These are phyloP conservation scores for Oncorhynchus tshawytscha DNA, from an alignment of 2,113 vertebrate genomes.

Conservation along the genomic window DNA sequence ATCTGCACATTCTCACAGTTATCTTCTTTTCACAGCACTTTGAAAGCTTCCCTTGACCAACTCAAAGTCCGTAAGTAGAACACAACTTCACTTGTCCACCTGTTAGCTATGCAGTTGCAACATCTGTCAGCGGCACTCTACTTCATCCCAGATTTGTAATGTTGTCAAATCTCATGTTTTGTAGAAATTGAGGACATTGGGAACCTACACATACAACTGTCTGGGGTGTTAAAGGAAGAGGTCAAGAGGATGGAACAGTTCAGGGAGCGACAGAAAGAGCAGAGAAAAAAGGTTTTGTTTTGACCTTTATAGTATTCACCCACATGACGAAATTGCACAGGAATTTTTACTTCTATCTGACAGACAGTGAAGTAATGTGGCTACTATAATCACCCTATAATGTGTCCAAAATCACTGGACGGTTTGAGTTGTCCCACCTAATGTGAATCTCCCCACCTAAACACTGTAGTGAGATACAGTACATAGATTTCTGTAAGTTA, in stretches of 20 bases:
- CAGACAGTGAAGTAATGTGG: not conserved
- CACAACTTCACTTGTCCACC: not conserved
- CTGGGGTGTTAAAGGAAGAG: constrained; percentile 84
- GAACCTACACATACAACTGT: constrained; percentile 87
- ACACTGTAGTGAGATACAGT: too few species aligned
- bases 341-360: not conserved
- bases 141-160: not conserved
- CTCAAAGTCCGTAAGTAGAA: constrained; percentile 87
- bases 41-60: constrained; percentile 85
- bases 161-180: not conserved
- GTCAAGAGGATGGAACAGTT: constrained; percentile 87
- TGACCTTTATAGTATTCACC: constrained; percentile 2
- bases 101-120: not conserved
- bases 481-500: too few species aligned
- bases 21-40: constrained; percentile 73
- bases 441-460: too few species aligned
- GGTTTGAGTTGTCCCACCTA: too few species aligned
- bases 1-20: not conserved
- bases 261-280: constrained; percentile 92
- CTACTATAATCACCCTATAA: not conserved
- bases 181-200: constrained; percentile 90
- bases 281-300: constrained; percentile 86
- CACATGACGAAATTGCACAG: constrained; percentile 11
- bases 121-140: not conserved
- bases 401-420: too few species aligned